A percentile compares a stretch with the other conserved stretches of the same genome.
Conservation (phyloP, 2,888 invertebrate genomes). For the Noctua fimbriata region DNA sequence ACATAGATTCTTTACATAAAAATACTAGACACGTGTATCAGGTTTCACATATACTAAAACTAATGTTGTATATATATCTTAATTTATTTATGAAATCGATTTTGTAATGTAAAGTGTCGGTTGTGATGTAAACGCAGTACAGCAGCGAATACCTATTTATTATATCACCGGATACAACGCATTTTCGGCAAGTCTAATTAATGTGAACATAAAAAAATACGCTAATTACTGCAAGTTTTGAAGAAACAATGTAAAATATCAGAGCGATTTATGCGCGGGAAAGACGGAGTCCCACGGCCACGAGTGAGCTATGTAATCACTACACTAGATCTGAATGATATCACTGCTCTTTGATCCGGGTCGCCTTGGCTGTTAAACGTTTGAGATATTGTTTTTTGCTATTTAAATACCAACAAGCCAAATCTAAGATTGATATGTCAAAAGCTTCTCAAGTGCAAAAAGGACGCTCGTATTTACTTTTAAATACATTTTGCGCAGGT, state of each 20-base stretch:
- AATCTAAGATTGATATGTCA: constrained; percentile 46
- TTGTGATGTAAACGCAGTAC: constrained; percentile 25
- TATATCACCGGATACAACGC: constrained; percentile 45
- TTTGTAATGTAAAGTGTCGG: constrained; percentile 23
- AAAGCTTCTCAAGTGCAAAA: constrained; percentile 45
- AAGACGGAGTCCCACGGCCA: constrained; percentile 74
- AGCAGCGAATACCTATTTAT: constrained; percentile 34
- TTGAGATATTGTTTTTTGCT: constrained; percentile 48
- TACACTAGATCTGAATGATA: constrained; percentile 80
- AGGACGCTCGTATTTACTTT: constrained; percentile 33
- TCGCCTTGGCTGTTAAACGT: constrained; percentile 65
- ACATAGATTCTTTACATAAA: too few species aligned
- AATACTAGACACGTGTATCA: too few species aligned
- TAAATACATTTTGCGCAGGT: constrained; percentile 26
- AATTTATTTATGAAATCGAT: background rate
- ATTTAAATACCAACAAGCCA: constrained; percentile 31
- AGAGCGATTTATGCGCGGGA: constrained; percentile 54
- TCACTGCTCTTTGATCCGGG: constrained; percentile 76
- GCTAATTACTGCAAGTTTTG: constrained; percentile 52
- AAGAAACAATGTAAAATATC: constrained; percentile 61
- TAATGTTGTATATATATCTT: too few species aligned
- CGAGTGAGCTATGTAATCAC: constrained; percentile 72
- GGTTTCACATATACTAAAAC: too few species aligned
- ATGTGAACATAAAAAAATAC: constrained; percentile 37
- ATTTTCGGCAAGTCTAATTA: constrained; percentile 47